Percentiles rank a stretch among this genome's conserved stretches.
phyloP scores from a whole-genome alignment of 2,797 vertebrate species.

The Sternarchorhynchus goeldii region DNA sequence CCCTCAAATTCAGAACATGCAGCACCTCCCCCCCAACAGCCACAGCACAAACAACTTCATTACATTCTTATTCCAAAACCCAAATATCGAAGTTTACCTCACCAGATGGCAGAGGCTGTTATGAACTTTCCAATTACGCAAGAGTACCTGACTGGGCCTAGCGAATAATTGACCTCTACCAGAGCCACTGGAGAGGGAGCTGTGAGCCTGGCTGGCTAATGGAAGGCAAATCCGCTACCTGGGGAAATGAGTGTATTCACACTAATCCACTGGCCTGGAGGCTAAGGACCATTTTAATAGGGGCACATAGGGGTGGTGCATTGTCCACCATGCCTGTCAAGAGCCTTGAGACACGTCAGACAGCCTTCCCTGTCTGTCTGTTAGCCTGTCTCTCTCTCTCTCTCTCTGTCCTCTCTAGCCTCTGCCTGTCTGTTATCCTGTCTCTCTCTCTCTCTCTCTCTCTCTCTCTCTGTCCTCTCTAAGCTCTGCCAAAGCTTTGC shows the following conservation, averaged over 20 bases:
- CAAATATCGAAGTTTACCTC: slow-evolving; percentile 36
- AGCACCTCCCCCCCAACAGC: background rate
- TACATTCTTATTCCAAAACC: slow-evolving; percentile 20
- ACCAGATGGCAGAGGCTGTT: slow-evolving; percentile 55
- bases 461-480: too few relatives aligned
- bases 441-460: slow-evolving; percentile 24
- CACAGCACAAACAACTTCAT: slow-evolving; percentile 39
- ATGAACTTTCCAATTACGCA: slow-evolving; percentile 61
- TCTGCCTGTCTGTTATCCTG: background rate
- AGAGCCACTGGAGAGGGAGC: slow-evolving; percentile 73
- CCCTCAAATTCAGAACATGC: slow-evolving; percentile 53
- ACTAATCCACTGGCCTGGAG: slow-evolving; percentile 81
- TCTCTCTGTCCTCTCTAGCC: background rate
- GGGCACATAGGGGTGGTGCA: slow-evolving; percentile 53
- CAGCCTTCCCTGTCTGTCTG: slow-evolving; percentile 15
- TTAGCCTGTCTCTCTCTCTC: background rate
- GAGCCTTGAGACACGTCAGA: slow-evolving; percentile 71
- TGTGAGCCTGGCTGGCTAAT: slow-evolving; percentile 78
- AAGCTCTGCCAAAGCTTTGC: too few relatives aligned
- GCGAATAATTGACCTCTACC: slow-evolving; percentile 76
- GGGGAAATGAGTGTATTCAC: slow-evolving; percentile 80
- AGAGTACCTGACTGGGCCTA: slow-evolving; percentile 58
- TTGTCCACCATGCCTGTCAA: slow-evolving; percentile 57
- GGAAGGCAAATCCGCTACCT: slow-evolving; percentile 84
- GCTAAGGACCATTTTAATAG: slow-evolving; percentile 76